Conservation (phyloP, 2,113 vertebrate genomes). For the Puma concolor region DNA sequence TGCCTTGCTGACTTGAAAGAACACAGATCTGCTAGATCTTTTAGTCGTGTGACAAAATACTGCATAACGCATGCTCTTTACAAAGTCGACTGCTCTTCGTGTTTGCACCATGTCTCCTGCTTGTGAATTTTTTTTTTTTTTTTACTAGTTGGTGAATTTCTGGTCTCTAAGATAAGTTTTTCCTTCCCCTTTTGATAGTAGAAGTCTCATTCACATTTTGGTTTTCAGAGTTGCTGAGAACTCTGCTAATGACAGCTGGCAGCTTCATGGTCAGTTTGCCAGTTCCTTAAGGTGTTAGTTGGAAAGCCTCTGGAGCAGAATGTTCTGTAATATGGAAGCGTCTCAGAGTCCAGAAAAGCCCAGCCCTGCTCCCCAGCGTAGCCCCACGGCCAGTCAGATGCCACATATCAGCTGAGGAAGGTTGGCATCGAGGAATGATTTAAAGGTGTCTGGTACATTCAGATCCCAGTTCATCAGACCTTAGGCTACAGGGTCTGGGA, state of each 20-base stretch:
- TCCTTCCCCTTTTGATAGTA: not conserved
- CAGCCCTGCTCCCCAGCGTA: not conserved
- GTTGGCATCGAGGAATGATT: not conserved
- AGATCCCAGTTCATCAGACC: conserved; percentile 10
- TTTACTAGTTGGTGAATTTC: not conserved
- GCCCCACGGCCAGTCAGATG: not conserved
- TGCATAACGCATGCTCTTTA: not conserved
- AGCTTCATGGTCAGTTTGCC: conserved; percentile 9
- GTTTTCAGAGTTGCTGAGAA: not conserved
- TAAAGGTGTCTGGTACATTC: conserved; percentile 57
- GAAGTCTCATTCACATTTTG: not conserved
- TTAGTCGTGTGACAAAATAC: not conserved
- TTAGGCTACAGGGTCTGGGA: not conserved
- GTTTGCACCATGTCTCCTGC: not conserved
- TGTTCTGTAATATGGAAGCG: conserved; percentile 15
- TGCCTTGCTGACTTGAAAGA: not conserved
- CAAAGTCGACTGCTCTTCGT: not conserved
- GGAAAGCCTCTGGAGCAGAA: conserved; percentile 57
- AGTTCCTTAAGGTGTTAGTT: conserved; percentile 36
- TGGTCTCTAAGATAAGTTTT: not conserved
- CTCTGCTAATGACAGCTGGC: conserved; percentile 44
- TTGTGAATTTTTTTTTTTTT: not conserved
- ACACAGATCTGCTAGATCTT: not conserved
- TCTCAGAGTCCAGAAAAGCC: not conserved
- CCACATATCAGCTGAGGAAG: conserved; percentile 47